A percentile compares a stretch with the other conserved stretches of the same genome.
Conservation (phyloP, 2,888 invertebrate species). For the Diarsia mendica region DNA sequence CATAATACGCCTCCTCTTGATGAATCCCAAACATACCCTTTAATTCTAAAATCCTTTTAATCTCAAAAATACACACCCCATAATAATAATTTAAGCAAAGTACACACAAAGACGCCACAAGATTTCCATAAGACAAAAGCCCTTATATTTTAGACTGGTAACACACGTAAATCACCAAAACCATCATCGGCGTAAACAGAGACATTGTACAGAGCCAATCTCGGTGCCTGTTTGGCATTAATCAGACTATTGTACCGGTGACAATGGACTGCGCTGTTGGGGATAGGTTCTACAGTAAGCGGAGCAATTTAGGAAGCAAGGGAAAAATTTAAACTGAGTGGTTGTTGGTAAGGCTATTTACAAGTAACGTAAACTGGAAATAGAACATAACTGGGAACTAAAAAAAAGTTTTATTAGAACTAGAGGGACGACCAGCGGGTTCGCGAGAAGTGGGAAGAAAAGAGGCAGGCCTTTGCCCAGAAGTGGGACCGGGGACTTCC, state of each 20-base stretch:
- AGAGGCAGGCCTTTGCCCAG: no score
- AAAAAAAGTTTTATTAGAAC: no score
- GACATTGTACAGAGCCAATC: slow-evolving; percentile 67
- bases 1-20: neutral
- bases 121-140: slow-evolving; percentile 59
- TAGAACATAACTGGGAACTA: no score
- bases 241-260: slow-evolving; percentile 68
- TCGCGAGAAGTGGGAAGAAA: no score
- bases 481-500: no score
- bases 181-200: slow-evolving; percentile 64
- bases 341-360: no score
- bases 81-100: slow-evolving; percentile 28
- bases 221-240: slow-evolving; percentile 69
- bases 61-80: slow-evolving; percentile 1
- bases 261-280: slow-evolving; percentile 62
- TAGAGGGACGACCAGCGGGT: no score
- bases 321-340: no score
- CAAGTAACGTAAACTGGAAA: no score
- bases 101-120: slow-evolving; percentile 30
- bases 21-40: neutral
- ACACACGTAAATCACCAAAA: slow-evolving; percentile 60
- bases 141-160: slow-evolving; percentile 48
- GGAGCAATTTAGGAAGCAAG: slow-evolving; percentile 2
- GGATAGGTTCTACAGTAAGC: slow-evolving; percentile 27
- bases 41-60: neutral